Percentiles rank a stretch among this genome's conserved stretches.
phyloP scores from a whole-genome alignment of 2,888 invertebrate genomes.

The Emmelina monodactyla region DNA sequence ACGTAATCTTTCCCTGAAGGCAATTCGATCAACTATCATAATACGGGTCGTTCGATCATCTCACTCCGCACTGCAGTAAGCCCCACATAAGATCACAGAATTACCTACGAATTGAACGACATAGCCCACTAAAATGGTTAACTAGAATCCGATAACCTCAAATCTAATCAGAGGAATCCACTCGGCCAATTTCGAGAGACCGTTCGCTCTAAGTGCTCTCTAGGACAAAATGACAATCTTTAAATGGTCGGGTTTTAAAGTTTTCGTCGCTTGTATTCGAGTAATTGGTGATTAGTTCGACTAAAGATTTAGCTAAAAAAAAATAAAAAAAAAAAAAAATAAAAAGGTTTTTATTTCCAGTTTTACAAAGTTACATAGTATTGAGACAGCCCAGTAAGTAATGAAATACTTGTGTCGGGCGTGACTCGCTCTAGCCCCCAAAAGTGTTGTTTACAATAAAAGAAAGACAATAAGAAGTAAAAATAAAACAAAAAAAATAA shows the following conservation, averaged over 20 bases:
- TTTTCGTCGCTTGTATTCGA: slow-evolving; percentile 11
- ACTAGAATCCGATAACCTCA: slow-evolving; percentile 40
- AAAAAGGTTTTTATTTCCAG: too few relatives aligned
- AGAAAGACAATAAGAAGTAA: too few relatives aligned
- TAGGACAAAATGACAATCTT: slow-evolving; percentile 20
- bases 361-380: too few relatives aligned
- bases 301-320: too few relatives aligned
- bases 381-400: too few relatives aligned
- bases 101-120: neutral
- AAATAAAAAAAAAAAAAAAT: too few relatives aligned
- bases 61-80: neutral
- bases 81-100: neutral
- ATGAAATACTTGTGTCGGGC: too few relatives aligned
- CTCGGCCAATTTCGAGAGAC: slow-evolving; percentile 36
- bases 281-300: slow-evolving; percentile 4
- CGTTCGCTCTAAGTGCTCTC: slow-evolving; percentile 25
- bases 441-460: too few relatives aligned
- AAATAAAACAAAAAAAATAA: too few relatives aligned
- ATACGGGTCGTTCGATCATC: neutral
- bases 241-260: slow-evolving; percentile 18
- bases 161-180: slow-evolving; percentile 36
- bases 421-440: too few relatives aligned
- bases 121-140: slow-evolving; percentile 23
- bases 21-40: too few relatives aligned
- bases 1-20: too few relatives aligned